Evolutionary conservation across 35 echinoderm and acorn worm species (phyloP).

Genomic region (Patiria miniata): DNA sequence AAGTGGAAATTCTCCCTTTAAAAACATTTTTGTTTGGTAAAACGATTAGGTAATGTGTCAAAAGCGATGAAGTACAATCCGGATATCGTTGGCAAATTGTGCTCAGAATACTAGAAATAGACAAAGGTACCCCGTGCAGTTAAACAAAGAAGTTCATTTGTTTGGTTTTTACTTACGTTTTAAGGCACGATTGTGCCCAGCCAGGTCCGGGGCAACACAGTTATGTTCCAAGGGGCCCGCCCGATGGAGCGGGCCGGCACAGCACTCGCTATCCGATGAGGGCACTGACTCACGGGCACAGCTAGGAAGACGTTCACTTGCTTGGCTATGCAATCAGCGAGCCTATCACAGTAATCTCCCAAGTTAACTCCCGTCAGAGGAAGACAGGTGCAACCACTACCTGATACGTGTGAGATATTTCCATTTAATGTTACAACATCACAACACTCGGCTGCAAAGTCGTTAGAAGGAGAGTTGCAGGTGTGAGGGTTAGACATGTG

Average conservation of each 20-base stretch:
- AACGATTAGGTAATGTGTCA: no score
- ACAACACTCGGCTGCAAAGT: not conserved
- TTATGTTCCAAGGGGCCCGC: slow-evolving; percentile 14
- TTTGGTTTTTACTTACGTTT: not conserved
- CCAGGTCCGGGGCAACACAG: not conserved
- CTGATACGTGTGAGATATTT: slow-evolving; percentile 18
- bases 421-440: slow-evolving; percentile 15
- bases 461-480: slow-evolving; percentile 2
- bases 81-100: no score
- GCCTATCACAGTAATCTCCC: slow-evolving; percentile 20
- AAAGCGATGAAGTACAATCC: no score
- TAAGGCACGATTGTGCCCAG: not conserved
- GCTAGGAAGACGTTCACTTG: slow-evolving; percentile 6
- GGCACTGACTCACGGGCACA: not conserved
- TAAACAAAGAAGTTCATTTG: no score
- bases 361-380: slow-evolving; percentile 8
- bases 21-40: no score
- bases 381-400: slow-evolving; percentile 29
- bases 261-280: not conserved
- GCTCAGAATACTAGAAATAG: no score
- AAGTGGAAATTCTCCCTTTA: no score
- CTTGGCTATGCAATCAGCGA: slow-evolving; percentile 14
- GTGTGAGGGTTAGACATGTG: slow-evolving; percentile 15
- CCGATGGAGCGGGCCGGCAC: not conserved
- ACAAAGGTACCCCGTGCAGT: no score